Conservation (phyloP, 2,888 invertebrate genomes). For the Agriopis leucophaearia region DNA sequence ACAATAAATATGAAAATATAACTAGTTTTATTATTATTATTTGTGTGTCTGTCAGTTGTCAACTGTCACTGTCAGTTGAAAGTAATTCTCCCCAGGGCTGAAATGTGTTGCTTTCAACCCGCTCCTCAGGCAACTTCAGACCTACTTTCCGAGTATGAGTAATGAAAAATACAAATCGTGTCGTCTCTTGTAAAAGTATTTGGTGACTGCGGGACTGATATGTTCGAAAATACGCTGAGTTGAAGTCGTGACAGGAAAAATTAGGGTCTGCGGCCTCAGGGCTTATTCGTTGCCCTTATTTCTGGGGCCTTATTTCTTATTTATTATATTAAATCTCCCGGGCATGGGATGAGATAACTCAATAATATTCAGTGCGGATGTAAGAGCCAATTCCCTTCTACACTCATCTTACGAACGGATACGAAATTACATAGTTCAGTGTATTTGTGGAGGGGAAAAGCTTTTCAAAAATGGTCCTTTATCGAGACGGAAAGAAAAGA, state of each 20-base stretch:
- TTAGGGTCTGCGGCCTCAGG: constrained; percentile 35
- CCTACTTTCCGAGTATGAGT: no score
- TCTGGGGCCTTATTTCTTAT: constrained; percentile 32
- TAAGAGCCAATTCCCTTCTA: constrained; percentile 9
- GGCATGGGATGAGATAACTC: constrained; percentile 27
- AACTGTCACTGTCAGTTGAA: no score
- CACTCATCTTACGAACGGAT: constrained; percentile 12
- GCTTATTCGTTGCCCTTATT: constrained; percentile 16
- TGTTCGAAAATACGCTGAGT: constrained; percentile 34
- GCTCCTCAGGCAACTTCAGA: no score
- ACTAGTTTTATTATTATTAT: no score
- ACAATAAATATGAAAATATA: no score
- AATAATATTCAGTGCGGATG: constrained; percentile 25
- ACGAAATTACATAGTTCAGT: constrained; percentile 7
- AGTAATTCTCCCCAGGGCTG: no score
- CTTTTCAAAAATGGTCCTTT: not conserved
- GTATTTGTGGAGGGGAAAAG: constrained; percentile 3
- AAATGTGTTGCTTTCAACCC: no score
- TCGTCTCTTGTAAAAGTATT: constrained; percentile 11
- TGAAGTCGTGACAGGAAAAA: constrained; percentile 33
- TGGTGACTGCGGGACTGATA: constrained; percentile 20
- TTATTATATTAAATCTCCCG: constrained; percentile 35
- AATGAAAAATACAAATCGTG: constrained; percentile 1
- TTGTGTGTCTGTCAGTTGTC: no score
- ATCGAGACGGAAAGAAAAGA: no score